A percentile compares a stretch with the other conserved stretches of the same genome.
Evolutionary conservation across 1,140 invertebrate genomes (phyloP).

Genomic region (Asbolus verrucosus): DNA sequence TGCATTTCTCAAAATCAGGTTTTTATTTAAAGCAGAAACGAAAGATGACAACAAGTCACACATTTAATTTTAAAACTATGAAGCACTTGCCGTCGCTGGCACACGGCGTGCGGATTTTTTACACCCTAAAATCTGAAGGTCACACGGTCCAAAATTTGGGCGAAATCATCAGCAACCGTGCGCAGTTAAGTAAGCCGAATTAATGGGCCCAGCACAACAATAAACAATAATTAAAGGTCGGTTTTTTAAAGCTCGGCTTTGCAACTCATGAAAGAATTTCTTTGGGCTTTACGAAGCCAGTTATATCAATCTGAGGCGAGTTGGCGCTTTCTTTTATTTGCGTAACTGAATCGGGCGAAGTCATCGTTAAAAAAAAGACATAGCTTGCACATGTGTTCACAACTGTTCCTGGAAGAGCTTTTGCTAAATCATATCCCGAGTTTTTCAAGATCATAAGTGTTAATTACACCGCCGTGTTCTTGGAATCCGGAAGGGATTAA

Average conservation of each 20-base stretch:
- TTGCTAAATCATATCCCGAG: slow-evolving; percentile 28
- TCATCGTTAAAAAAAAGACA: slow-evolving; percentile 27
- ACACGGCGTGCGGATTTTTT: too few relatives aligned
- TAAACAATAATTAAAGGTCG: slow-evolving; percentile 33
- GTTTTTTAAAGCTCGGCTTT: slow-evolving; percentile 3
- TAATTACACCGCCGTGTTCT: slow-evolving; percentile 17
- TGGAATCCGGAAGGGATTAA: not conserved
- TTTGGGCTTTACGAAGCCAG: slow-evolving; percentile 14
- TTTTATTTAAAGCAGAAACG: too few relatives aligned
- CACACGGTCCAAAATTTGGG: not conserved
- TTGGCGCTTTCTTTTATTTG: slow-evolving; percentile 36
- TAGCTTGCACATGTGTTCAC: not conserved
- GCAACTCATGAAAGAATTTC: slow-evolving; percentile 18
- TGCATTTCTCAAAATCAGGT: too few relatives aligned
- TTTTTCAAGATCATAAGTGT: too few relatives aligned
- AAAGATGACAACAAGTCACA: too few relatives aligned
- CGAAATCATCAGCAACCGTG: not conserved
- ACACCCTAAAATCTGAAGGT: too few relatives aligned
- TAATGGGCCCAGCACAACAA: not conserved
- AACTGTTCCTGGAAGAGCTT: slow-evolving; percentile 6
- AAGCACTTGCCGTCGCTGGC: too few relatives aligned
- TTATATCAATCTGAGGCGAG: slow-evolving; percentile 32
- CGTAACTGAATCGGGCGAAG: slow-evolving; percentile 31
- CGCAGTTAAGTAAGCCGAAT: slow-evolving; percentile 9
- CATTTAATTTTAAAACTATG: too few relatives aligned